Conservation (phyloP, 1,140 invertebrate species). For the Anastrepha obliqua region DNA sequence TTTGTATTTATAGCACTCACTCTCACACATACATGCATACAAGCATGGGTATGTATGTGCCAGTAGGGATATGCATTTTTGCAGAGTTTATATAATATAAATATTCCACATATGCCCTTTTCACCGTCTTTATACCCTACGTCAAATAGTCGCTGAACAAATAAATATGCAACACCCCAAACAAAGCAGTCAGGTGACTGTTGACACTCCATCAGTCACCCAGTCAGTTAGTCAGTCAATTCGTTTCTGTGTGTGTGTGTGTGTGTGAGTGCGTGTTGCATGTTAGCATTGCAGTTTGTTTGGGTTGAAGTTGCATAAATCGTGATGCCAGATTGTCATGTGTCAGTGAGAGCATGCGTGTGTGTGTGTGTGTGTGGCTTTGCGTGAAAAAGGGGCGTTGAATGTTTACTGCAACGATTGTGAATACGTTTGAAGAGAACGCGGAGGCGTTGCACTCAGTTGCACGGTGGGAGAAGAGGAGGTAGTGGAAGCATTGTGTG, state of each 20-base stretch:
- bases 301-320: neutral
- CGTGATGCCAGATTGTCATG: slow-evolving; percentile 35
- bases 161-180: slow-evolving; percentile 34
- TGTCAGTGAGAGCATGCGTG: neutral
- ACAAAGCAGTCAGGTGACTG: slow-evolving; percentile 29
- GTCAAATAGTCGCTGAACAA: neutral
- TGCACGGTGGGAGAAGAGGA: neutral
- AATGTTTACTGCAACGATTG: neutral
- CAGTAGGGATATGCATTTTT: neutral
- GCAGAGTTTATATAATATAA: slow-evolving; percentile 11
- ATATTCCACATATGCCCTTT: neutral
- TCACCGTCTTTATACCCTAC: neutral
- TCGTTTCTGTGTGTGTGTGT: neutral
- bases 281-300: neutral
- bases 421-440: neutral
- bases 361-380: neutral
- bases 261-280: neutral
- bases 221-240: slow-evolving; percentile 32
- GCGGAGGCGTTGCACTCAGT: neutral
- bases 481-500: neutral
- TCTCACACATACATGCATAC: neutral
- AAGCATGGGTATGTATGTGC: neutral
- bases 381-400: neutral
- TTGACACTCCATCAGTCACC: slow-evolving; percentile 26
- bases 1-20: neutral